Conservation (phyloP, 2,797 vertebrate genomes). For the Rhabdomys pumilio region DNA sequence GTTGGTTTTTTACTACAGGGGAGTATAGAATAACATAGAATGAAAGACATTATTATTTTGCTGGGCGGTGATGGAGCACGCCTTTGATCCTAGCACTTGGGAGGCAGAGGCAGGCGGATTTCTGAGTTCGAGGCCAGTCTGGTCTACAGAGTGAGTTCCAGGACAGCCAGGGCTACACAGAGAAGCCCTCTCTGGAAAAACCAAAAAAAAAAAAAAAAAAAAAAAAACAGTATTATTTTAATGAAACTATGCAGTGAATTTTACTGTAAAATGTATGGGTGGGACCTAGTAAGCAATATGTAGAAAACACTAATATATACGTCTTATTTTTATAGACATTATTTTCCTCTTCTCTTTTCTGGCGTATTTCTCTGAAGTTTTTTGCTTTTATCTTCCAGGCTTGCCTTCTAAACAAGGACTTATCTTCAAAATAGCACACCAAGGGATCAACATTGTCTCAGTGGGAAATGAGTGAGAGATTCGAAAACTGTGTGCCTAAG, state of each 20-base stretch:
- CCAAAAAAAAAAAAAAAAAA: too few relatives aligned
- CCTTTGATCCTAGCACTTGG: too few relatives aligned
- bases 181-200: too few relatives aligned
- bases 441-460: slow-evolving; percentile 67
- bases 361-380: slow-evolving; percentile 17
- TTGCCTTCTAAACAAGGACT: slow-evolving; percentile 70
- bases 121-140: too few relatives aligned
- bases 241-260: slow-evolving; percentile 37
- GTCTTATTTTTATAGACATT: slow-evolving; percentile 35
- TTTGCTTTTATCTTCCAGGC: slow-evolving; percentile 76
- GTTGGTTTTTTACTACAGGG: background rate
- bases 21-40: slow-evolving; percentile 19
- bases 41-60: background rate
- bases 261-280: background rate
- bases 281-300: background rate
- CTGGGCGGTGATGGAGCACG: too few relatives aligned
- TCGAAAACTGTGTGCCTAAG: slow-evolving; percentile 65
- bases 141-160: too few relatives aligned
- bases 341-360: slow-evolving; percentile 62
- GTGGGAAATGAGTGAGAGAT: slow-evolving; percentile 63
- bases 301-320: background rate
- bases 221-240: too few relatives aligned
- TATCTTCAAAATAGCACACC: slow-evolving; percentile 64
- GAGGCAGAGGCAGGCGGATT: too few relatives aligned
- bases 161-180: too few relatives aligned